Conservation (phyloP, 2,113 vertebrate species). For the Globicephala melas region DNA sequence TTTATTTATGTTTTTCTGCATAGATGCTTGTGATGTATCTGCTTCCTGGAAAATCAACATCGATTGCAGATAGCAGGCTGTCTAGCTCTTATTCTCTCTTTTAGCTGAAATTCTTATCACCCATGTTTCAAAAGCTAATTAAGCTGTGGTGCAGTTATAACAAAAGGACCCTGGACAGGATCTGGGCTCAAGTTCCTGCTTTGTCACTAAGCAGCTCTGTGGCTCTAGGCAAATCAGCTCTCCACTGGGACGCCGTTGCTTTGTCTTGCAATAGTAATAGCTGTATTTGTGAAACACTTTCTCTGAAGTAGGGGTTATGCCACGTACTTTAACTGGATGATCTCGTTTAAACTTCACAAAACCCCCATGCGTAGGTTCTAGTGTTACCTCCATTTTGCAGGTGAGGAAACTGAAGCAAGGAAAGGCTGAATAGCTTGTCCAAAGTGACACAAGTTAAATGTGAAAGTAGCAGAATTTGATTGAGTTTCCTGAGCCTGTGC, state of each 20-base stretch:
- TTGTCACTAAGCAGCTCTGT: background rate
- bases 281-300: background rate
- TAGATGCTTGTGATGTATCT: background rate
- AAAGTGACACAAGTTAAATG: background rate
- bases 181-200: background rate
- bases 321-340: background rate
- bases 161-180: background rate
- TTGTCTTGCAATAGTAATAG: background rate
- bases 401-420: background rate
- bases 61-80: background rate
- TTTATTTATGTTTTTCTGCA: background rate
- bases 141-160: background rate
- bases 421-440: background rate
- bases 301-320: background rate
- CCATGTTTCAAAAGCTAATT: constrained; percentile 21
- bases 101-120: background rate
- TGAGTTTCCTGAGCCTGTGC: background rate
- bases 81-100: background rate
- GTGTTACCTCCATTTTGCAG: background rate
- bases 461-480: background rate
- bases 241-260: background rate
- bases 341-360: background rate
- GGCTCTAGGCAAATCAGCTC: background rate
- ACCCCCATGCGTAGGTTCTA: background rate
- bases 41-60: background rate